Conservation (phyloP, 2,113 vertebrate species). For the Trinectes maculatus region DNA sequence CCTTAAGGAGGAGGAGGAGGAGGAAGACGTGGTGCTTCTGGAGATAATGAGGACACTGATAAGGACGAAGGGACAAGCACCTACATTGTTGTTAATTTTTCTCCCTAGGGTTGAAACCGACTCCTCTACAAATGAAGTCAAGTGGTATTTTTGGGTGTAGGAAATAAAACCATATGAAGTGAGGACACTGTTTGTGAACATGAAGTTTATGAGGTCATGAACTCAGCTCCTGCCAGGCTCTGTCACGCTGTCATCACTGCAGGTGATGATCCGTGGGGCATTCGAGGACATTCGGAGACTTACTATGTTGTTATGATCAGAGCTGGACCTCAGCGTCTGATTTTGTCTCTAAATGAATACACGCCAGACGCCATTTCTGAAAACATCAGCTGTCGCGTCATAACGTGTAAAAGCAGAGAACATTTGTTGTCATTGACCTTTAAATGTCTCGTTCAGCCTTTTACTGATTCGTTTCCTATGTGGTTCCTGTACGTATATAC, state of each 20-base stretch:
- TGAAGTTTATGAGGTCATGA: not conserved
- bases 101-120: too few relatives aligned
- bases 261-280: not conserved
- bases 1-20: slow-evolving; percentile 43
- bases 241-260: not conserved
- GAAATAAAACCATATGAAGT: not conserved
- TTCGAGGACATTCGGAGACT: not conserved
- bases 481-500: not conserved
- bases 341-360: not conserved
- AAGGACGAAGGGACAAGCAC: slow-evolving; percentile 24
- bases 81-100: slow-evolving; percentile 28
- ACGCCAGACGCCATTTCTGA: too few relatives aligned
- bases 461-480: not conserved
- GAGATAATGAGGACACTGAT: slow-evolving; percentile 40
- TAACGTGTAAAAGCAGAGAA: too few relatives aligned
- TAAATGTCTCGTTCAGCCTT: not conserved
- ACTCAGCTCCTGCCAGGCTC: not conserved
- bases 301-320: not conserved
- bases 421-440: not conserved
- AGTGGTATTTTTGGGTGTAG: not conserved
- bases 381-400: too few relatives aligned
- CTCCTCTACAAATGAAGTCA: too few relatives aligned
- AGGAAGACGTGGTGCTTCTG: slow-evolving; percentile 17
- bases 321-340: not conserved
- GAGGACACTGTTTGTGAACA: not conserved